phyloP scores from a whole-genome alignment of 2,113 vertebrate genomes.

The Oriolus oriolus region DNA sequence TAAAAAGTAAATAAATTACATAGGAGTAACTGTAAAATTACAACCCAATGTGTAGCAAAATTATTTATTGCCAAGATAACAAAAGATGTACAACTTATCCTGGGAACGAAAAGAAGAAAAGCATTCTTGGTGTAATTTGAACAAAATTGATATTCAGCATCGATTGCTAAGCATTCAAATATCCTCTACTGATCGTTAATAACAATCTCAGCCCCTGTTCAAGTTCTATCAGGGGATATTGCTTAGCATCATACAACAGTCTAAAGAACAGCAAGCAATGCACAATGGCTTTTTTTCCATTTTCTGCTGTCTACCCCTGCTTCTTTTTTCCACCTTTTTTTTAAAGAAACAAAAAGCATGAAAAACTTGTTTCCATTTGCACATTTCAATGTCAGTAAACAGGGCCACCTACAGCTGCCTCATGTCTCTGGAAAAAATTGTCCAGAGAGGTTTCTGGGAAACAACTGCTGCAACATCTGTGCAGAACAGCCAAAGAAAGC shows the following conservation, averaged over 20 bases:
- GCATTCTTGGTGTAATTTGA: background rate
- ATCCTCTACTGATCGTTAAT: background rate
- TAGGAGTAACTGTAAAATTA: background rate
- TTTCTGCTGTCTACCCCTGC: accelerated
- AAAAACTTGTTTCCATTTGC: background rate
- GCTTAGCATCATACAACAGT: background rate
- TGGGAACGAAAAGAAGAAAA: background rate
- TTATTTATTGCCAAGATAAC: background rate
- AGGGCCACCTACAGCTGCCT: background rate
- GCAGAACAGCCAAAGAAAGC: background rate
- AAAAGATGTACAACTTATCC: background rate
- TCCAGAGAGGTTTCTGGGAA: background rate
- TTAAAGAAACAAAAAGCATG: background rate
- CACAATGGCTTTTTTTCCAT: background rate
- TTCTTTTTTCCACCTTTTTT: background rate
- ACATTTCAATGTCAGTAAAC: background rate
- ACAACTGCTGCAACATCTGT: background rate
- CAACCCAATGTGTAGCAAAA: background rate
- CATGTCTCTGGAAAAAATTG: background rate
- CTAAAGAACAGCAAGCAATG: background rate
- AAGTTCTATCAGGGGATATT: background rate
- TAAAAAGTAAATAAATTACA: background rate
- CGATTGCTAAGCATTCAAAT: background rate
- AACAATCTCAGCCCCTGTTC: background rate
- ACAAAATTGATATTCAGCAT: background rate